Conservation (phyloP, 2,797 vertebrate genomes). For the Acropternis orthonyx region DNA sequence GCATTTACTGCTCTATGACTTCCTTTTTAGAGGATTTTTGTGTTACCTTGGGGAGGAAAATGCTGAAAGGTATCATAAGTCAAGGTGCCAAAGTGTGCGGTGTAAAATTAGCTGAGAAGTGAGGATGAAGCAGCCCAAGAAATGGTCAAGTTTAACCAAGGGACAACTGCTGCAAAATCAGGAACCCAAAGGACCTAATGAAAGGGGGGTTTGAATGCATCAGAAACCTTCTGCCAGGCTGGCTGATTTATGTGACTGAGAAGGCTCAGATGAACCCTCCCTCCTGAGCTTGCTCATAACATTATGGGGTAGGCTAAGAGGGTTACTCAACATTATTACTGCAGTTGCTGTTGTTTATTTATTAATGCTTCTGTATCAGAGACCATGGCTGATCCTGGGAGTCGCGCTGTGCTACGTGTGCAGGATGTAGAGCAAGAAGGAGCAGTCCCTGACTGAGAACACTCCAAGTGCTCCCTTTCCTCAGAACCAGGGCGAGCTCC, state of each 20-base stretch:
- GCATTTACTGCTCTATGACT: conserved; percentile 48
- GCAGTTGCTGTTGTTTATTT: conserved; percentile 65
- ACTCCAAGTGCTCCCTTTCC: neutral
- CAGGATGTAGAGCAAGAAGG: conserved; percentile 4
- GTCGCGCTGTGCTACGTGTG: neutral
- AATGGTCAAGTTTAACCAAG: conserved; percentile 30
- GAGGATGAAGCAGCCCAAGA: conserved; percentile 3
- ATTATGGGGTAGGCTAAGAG: conserved; percentile 56
- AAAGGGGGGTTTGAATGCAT: neutral
- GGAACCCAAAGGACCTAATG: neutral
- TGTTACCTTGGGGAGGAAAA: conserved; percentile 59
- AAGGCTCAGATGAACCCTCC: conserved; percentile 26
- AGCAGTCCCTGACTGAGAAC: neutral
- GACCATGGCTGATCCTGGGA: conserved; percentile 13
- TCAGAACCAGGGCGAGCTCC: neutral
- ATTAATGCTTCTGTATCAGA: conserved; percentile 54
- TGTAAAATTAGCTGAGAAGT: conserved; percentile 51
- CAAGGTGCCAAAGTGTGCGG: neutral
- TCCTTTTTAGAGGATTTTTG: conserved; percentile 55
- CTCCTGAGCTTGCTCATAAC: conserved; percentile 55
- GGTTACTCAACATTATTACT: conserved; percentile 63
- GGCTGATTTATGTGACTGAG: conserved; percentile 40
- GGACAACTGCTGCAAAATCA: conserved; percentile 10
- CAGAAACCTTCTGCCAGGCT: conserved; percentile 11
- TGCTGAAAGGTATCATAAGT: conserved; percentile 59